phyloP scores from a whole-genome alignment of 2,888 invertebrate genomes.

The Napeogenes sylphis region DNA sequence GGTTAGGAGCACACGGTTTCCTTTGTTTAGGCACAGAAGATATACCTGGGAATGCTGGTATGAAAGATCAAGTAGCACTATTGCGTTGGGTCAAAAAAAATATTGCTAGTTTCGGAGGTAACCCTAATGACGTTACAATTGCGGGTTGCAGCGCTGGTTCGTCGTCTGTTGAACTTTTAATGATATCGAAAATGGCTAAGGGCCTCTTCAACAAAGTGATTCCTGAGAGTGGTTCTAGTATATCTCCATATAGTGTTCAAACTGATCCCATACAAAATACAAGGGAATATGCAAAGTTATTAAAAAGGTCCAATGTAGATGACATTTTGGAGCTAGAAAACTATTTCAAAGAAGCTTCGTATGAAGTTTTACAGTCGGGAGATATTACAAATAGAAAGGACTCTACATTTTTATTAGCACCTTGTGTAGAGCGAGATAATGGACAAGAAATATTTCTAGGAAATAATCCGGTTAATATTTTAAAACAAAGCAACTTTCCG shows the following conservation, averaged over 20 bases:
- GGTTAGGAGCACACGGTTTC: slow-evolving; percentile 39
- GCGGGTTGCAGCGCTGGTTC: slow-evolving; percentile 50
- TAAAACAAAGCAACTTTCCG: slow-evolving; percentile 30
- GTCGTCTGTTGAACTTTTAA: slow-evolving; percentile 44
- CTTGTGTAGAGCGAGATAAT: too few relatives aligned
- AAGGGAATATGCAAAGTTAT: slow-evolving; percentile 38
- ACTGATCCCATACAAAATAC: slow-evolving; percentile 45
- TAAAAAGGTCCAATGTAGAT: slow-evolving; percentile 39
- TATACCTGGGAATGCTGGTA: slow-evolving; percentile 39
- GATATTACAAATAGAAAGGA: slow-evolving; percentile 21
- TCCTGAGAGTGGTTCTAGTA: slow-evolving; percentile 44
- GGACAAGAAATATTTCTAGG: too few relatives aligned
- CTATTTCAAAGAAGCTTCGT: slow-evolving; percentile 43
- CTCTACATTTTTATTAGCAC: too few relatives aligned
- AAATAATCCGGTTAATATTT: too few relatives aligned
- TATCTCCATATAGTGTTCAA: slow-evolving; percentile 39
- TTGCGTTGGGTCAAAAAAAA: slow-evolving; percentile 40
- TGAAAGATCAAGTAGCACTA: slow-evolving; percentile 40
- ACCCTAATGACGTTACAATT: slow-evolving; percentile 41
- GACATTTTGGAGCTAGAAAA: slow-evolving; percentile 42
- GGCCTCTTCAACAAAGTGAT: slow-evolving; percentile 49
- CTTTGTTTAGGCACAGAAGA: slow-evolving; percentile 36
- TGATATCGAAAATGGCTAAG: slow-evolving; percentile 41
- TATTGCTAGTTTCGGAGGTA: slow-evolving; percentile 40
- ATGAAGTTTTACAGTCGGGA: slow-evolving; percentile 34